Conservation (phyloP, 2,888 invertebrate genomes). For the Agonopterix heracliana region DNA sequence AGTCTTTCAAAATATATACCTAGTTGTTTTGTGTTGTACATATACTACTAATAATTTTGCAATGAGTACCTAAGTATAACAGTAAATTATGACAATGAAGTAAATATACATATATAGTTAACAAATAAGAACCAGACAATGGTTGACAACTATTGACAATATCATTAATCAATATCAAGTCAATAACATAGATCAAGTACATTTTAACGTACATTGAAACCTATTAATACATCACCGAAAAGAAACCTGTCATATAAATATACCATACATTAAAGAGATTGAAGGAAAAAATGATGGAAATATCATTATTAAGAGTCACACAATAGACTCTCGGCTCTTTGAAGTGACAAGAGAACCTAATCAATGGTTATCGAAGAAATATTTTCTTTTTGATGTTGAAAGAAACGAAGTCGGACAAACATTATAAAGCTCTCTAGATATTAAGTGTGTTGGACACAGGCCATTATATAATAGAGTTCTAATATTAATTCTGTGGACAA, state of each 20-base stretch:
- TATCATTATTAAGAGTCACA: slow-evolving; percentile 41
- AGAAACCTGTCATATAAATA: slow-evolving; percentile 16
- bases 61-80: too few relatives aligned
- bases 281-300: slow-evolving; percentile 54
- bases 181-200: neutral
- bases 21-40: too few relatives aligned
- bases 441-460: slow-evolving; percentile 20
- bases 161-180: slow-evolving; percentile 8
- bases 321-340: slow-evolving; percentile 56
- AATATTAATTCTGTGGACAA: slow-evolving; percentile 4
- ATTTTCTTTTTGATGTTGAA: slow-evolving; percentile 49
- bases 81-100: too few relatives aligned
- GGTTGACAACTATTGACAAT: neutral
- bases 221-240: slow-evolving; percentile 6
- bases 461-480: slow-evolving; percentile 9
- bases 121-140: neutral
- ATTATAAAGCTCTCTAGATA: slow-evolving; percentile 23
- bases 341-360: slow-evolving; percentile 67
- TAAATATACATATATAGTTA: too few relatives aligned
- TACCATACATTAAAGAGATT: slow-evolving; percentile 17
- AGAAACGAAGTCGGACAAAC: slow-evolving; percentile 18
- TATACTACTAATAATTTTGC: too few relatives aligned
- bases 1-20: too few relatives aligned
- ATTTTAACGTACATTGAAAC: neutral
- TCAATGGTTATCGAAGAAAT: slow-evolving; percentile 59